Base-by-base conservation (phyloP, 2,113 vertebrate species). In the Chlamydotis undulata region DNA sequence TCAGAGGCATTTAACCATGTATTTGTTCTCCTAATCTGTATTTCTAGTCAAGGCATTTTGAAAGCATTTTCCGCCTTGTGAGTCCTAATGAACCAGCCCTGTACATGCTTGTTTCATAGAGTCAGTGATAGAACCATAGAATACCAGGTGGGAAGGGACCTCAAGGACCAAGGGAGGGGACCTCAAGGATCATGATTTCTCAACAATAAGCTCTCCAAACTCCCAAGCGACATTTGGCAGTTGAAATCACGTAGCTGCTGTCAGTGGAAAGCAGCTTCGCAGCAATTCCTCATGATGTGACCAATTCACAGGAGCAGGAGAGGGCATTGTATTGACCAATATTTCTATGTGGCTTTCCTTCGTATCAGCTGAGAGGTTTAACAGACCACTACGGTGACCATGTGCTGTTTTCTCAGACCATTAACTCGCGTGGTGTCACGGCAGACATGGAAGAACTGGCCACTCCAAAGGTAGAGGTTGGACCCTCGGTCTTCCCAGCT, bases 141-240 rank as follows among this genome's bases (percentile, higher is more conserved):
- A 33, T 28, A 33, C 28, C 15, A 7, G 52, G 52, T 24, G 13
- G 15, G 70, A 55, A 41, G 37, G 37, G 52, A 55, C 49, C 35
- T 70, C 18, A 21, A 28, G n/a, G 26, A 37, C 22, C 49, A 39
- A 37, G 26, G 35, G 35, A 21, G 39, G 41, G 26, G 49, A 37
- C 19, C 50, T 24, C 52, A 18, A 73, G 52, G 70, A 41, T 24
- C 3, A 7, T 31, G 26, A 45, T 59, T 70, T 33, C 52, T 65
- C 0, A 0, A 4, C 12, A 49, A 25, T 3, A 26, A 37, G 4
- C 55, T 69, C 35, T 28, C 18, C 33, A 7, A 12, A 1, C 19
- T 31, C 60, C 33, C n/a, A 29, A 24, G 76, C 52, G 25, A 57
- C 2, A 1, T 18, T 47, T 74, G 83, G 47, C 63, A 19, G 60